Evolutionary conservation across 2,797 vertebrate species (phyloP).

Genomic region (Naso thynnoides): DNA sequence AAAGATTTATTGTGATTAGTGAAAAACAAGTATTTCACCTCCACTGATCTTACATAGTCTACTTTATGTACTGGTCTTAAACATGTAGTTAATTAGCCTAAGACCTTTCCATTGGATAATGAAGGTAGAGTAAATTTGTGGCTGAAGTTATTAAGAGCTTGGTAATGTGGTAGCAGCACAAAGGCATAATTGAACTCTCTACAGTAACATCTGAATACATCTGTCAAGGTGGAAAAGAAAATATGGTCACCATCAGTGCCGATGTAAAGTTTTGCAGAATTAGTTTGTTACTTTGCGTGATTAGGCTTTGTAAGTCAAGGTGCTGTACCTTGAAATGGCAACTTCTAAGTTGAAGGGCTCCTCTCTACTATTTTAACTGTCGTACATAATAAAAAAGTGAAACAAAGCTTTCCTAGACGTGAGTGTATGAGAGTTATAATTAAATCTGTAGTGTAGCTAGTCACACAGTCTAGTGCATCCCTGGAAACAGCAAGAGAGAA

Average conservation of each 20-base stretch:
- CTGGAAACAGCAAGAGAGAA: conserved; percentile 25
- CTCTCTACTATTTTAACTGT: not conserved
- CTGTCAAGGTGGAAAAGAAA: conserved; percentile 18
- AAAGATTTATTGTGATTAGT: not conserved
- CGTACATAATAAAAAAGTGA: not conserved
- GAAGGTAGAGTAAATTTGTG: conserved; percentile 22
- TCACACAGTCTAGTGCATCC: not conserved
- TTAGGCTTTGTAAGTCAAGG: not conserved
- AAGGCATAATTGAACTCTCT: conserved; percentile 4
- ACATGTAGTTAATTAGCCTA: conserved; percentile 4
- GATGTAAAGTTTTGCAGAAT: not conserved
- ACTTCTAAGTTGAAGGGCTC: not conserved
- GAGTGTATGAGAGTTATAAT: conserved; percentile 5
- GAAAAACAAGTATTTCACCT: not conserved
- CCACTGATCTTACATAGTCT: not conserved
- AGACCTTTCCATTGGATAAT: conserved; percentile 22
- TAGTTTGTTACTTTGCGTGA: conserved; percentile 3
- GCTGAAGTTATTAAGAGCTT: conserved; percentile 16
- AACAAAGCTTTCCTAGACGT: not conserved
- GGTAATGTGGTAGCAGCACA: not conserved
- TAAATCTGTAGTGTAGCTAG: not conserved
- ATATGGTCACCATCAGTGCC: not conserved
- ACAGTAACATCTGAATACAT: conserved; percentile 17
- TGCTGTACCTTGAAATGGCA: conserved; percentile 2
- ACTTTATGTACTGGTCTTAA: not conserved